Base-by-base conservation (phyloP, 1,140 invertebrate genomes). In the Lerema accius region DNA sequence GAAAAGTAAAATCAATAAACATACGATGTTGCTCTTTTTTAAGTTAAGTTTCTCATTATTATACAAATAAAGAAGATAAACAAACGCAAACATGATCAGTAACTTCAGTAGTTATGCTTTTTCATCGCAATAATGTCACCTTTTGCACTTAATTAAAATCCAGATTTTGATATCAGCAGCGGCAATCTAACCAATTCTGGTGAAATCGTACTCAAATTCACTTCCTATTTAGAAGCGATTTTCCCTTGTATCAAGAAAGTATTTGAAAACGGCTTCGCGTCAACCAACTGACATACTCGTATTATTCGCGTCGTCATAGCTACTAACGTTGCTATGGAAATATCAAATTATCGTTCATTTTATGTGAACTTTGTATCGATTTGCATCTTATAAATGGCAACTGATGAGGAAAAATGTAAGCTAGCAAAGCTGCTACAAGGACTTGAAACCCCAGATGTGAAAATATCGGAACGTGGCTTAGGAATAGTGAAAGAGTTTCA, bases 381-480 rank as follows among this genome's bases (percentile, higher is more conserved):
- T n/a, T n/a, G n/a, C n/a, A n/a, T 37, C 11, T 3, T 37, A 11
- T 11, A 37, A 2, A 89, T 87, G 84, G 45, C 82, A 39, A 90
- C 85, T 0, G 84, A 88, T 19, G 85, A 88, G 42, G 87, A 90
- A 10, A 90, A 90, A 63, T 45, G 49, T 4, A 82, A 82, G 69
- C 39, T 88, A 32, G 39, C 70, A 1, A 90, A 88, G 69, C 71
- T 90, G 42, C 65, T 90, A 4, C 75, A 82, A 63, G 74, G 58
- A 7, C n/a, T 88, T 6, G 84, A 84, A 17, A 73, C 82, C 0
- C 73, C 80, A 0, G 87, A 90, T 55, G 35, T 76, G 0, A 85
- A 79, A 59, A 56, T 88, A 49, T 58, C 84, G 0, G 85, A 87
- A 48, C 63, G 78, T 26, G 82, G 85, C 43, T 67, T 59, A 0